A percentile compares a stretch with the other conserved stretches of the same genome.
Conservation (phyloP, 2,888 invertebrate genomes). For the Thymelicus lineola region DNA sequence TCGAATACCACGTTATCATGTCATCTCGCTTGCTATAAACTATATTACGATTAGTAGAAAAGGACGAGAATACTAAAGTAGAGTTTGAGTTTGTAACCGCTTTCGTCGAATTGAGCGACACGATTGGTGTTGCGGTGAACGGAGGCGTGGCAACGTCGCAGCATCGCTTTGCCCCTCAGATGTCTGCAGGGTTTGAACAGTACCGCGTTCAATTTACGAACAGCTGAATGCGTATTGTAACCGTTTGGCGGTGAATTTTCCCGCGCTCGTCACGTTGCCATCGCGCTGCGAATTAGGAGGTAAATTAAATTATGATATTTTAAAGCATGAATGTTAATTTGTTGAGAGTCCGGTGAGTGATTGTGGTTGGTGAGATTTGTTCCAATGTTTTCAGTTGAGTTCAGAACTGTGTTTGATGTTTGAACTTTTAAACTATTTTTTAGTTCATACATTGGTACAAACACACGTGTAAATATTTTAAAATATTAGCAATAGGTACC, state of each 20-base stretch:
- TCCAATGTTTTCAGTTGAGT: neutral
- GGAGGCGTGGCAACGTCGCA: slow-evolving; percentile 73
- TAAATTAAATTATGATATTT: slow-evolving; percentile 60
- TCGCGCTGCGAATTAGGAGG: slow-evolving; percentile 70
- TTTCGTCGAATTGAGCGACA: slow-evolving; percentile 47
- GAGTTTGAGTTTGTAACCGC: slow-evolving; percentile 53
- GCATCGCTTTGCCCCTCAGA: slow-evolving; percentile 65
- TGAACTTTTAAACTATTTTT: neutral
- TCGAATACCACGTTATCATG: slow-evolving; percentile 44
- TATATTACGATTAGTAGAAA: slow-evolving; percentile 44
- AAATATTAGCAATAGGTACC: too few species aligned
- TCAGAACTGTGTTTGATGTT: neutral
- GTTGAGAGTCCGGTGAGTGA: slow-evolving; percentile 10
- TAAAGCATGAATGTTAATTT: slow-evolving; percentile 27
- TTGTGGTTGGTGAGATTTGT: slow-evolving; percentile 6
- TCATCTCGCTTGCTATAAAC: slow-evolving; percentile 50
- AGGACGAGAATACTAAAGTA: slow-evolving; percentile 47
- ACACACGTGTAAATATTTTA: neutral
- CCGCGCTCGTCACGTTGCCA: slow-evolving; percentile 73
- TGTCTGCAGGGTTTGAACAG: slow-evolving; percentile 69
- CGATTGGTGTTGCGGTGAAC: slow-evolving; percentile 61
- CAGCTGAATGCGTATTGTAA: slow-evolving; percentile 81
- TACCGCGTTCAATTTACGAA: slow-evolving; percentile 73
- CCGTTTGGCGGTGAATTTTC: slow-evolving; percentile 69
- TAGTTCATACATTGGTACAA: neutral